These are phyloP conservation scores for Diadophis punctatus DNA, from an alignment of 2,113 vertebrate species.

Conservation along the genomic window DNA sequence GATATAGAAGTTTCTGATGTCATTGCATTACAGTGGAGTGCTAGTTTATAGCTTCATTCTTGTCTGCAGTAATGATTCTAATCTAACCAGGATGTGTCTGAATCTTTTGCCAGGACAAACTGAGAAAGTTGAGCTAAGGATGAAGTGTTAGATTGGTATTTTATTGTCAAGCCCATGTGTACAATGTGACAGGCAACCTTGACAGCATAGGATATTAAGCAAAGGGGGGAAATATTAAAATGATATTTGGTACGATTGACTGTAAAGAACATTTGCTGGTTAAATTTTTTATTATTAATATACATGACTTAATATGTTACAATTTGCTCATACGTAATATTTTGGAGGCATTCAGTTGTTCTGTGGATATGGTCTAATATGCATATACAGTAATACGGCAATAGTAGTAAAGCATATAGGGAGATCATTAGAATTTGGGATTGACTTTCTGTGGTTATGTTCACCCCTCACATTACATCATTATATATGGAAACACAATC, in stretches of 20 bases:
- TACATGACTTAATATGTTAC: background rate
- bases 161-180: background rate
- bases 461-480: background rate
- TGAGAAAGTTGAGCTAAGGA: background rate
- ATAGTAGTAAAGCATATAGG: background rate
- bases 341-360: background rate
- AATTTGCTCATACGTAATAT: background rate
- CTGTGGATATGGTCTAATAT: background rate
- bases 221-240: background rate
- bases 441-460: background rate
- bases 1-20: background rate
- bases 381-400: background rate
- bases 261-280: background rate
- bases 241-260: background rate
- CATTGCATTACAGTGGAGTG: background rate
- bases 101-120: background rate
- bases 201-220: background rate
- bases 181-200: background rate
- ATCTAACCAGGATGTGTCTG: background rate
- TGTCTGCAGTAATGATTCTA: background rate
- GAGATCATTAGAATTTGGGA: background rate
- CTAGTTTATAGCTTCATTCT: background rate
- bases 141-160: background rate
- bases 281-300: background rate
- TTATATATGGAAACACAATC: background rate